Base-by-base conservation (phyloP, 2,888 invertebrate genomes). In the Catocala nupta region DNA sequence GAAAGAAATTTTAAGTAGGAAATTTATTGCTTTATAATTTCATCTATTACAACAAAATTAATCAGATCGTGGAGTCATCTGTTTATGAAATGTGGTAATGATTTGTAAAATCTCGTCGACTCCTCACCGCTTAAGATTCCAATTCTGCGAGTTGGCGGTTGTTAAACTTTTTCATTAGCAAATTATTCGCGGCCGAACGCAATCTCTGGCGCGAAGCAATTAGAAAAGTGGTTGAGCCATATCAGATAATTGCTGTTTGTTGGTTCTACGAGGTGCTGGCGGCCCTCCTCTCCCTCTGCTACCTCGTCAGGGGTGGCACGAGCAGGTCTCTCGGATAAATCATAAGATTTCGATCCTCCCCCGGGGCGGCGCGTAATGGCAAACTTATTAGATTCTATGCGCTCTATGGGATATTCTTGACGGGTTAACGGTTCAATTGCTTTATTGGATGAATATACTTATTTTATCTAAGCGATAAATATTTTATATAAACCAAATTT, bases 151-250 rank as follows among this genome's bases (percentile, higher is more conserved):
- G 55, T 65, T 59, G 13, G 59, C 49, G 59, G 58, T 56, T 64
- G 59, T 70, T 62, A 61, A 70, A 73, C 68, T 75, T 71, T 70
- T 73, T 68, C 68, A 78, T 78, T 73, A 69, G 53, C 55, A 54
- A 63, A 70, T 71, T 68, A 65, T 68, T 67, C 59, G n/a, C 55
- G 59, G 55, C 47, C 55, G 50, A 54, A 36, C 61, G 68, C 58
- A 56, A 65, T 68, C 68, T 62, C 53, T 59, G 45, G 49, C 55
- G 61, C 61, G 25, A 61, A 67, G 63, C 62, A 69, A 75, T 71
- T 70, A 69, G 54, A 64, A 63, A 55, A 64, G 61, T 65, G 61
- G 51, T 71, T 55, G 45, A 65, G 59, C 57, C 50, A 54, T 59
- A 68, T 70, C 69, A 54, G 52, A 65, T 77, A 67, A 62, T 67